A percentile compares a stretch with the other conserved stretches of the same genome.
Conservation (phyloP, 2,888 invertebrate species). For the Myopa tessellatipennis region DNA sequence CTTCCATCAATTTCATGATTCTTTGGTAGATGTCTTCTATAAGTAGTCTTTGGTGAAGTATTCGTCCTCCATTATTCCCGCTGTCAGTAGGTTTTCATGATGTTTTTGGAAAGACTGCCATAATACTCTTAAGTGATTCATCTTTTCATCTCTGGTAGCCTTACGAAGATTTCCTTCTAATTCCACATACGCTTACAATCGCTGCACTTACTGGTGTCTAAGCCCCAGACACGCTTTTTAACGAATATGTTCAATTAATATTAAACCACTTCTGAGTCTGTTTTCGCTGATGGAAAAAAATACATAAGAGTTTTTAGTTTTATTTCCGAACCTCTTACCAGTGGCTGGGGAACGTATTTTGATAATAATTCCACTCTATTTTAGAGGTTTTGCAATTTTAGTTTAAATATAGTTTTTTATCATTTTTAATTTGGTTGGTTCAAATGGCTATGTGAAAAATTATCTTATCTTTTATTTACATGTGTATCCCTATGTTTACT, state of each 20-base stretch:
- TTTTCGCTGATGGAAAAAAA: constrained; percentile 4
- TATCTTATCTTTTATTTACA: too few relatives aligned
- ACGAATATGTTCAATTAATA: background rate
- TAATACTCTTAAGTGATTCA: background rate
- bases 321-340: too few relatives aligned
- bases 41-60: background rate
- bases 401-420: too few relatives aligned
- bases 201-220: background rate
- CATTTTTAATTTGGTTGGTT: too few relatives aligned
- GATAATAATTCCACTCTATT: background rate
- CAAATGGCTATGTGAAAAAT: too few relatives aligned
- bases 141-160: background rate
- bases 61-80: background rate
- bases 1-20: background rate
- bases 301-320: too few relatives aligned
- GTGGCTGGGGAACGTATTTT: too few relatives aligned
- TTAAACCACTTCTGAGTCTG: background rate
- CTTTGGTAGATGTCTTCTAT: too few relatives aligned
- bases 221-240: background rate
- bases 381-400: too few relatives aligned
- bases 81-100: background rate
- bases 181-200: background rate
- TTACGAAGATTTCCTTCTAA: background rate
- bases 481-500: too few relatives aligned
- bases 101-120: background rate